Evolutionary conservation across 2,113 vertebrate genomes (phyloP).

Genomic region (Phalacrocorax carbo): DNA sequence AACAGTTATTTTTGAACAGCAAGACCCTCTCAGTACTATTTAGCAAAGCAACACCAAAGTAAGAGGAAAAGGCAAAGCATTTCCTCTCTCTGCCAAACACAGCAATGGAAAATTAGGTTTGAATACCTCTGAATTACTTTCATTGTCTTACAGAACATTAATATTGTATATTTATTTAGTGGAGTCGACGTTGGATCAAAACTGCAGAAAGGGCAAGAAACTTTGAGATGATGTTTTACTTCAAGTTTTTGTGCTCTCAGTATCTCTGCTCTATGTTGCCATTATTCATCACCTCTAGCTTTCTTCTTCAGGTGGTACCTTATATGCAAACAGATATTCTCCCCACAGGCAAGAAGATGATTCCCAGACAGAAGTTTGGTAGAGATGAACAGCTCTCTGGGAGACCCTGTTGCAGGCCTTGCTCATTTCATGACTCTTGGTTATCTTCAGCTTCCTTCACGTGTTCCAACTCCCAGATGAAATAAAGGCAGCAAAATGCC

Average conservation of each 20-base stretch:
- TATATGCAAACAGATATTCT: background rate
- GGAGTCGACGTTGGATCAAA: background rate
- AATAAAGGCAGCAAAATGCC: background rate
- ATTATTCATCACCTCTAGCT: background rate
- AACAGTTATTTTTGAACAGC: background rate
- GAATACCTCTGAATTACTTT: background rate
- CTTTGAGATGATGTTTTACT: background rate
- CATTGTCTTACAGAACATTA: background rate
- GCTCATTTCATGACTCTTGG: background rate
- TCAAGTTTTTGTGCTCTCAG: background rate
- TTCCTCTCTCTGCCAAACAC: background rate
- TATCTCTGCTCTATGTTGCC: background rate
- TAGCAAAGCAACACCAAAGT: background rate
- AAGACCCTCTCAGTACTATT: background rate
- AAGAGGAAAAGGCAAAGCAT: background rate
- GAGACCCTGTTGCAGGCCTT: background rate
- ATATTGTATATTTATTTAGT: background rate
- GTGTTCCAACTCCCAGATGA: accelerated
- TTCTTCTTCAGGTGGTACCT: background rate
- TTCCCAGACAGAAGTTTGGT: background rate
- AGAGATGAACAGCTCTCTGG: background rate
- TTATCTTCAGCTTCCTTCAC: background rate
- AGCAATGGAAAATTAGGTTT: background rate
- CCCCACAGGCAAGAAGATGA: background rate
- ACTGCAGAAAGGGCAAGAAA: background rate